Evolutionary conservation across 2,113 vertebrate species (phyloP).

Genomic region (Elachura formosa): DNA sequence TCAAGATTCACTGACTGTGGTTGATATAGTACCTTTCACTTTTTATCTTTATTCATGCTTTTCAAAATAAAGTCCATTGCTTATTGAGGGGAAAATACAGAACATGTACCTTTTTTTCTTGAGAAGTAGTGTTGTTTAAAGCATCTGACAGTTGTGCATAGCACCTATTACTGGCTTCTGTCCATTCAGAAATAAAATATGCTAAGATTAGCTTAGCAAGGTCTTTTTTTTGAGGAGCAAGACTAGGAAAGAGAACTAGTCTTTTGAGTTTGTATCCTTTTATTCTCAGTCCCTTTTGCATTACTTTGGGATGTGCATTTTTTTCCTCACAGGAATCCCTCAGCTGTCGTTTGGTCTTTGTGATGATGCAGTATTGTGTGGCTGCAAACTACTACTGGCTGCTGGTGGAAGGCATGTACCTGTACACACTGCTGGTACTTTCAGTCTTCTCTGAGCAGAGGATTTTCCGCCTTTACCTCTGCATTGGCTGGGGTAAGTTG

Average conservation of each 20-base stretch:
- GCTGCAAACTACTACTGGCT: slow-evolving; percentile 97
- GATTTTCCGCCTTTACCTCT: slow-evolving; percentile 87
- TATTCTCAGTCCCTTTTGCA: background rate
- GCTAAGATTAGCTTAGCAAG: background rate
- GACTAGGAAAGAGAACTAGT: background rate
- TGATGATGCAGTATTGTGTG: slow-evolving; percentile 98
- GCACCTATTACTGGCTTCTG: background rate
- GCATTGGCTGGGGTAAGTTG: slow-evolving; percentile 91
- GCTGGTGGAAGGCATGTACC: slow-evolving; percentile 93
- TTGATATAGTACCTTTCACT: background rate
- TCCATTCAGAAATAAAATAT: background rate
- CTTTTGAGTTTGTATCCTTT: background rate
- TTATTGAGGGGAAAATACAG: background rate
- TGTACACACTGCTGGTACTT: slow-evolving; percentile 88
- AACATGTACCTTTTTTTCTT: background rate
- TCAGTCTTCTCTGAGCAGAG: slow-evolving; percentile 90
- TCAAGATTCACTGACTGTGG: background rate
- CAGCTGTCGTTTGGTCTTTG: slow-evolving; percentile 87
- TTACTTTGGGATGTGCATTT: background rate
- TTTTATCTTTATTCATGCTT: background rate
- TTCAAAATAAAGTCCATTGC: background rate
- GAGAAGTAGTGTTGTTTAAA: background rate
- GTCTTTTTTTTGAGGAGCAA: background rate
- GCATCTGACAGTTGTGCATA: background rate
- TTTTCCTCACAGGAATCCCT: slow-evolving; percentile 74